phyloP scores from a whole-genome alignment of 2,888 invertebrate species.

The Sialis lutaria region DNA sequence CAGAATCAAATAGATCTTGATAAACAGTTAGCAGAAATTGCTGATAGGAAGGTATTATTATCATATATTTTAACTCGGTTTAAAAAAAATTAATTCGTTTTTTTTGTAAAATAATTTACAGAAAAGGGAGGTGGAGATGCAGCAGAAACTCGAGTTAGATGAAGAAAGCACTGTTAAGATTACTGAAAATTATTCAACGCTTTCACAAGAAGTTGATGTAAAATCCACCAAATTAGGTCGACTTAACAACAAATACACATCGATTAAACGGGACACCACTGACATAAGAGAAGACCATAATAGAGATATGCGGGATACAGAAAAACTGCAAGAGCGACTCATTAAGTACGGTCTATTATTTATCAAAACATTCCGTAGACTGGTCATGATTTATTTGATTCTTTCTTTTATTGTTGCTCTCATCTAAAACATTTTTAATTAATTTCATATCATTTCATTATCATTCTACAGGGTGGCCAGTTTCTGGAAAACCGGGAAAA shows the following conservation, averaged over 20 bases:
- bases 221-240: conserved; percentile 89
- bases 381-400: not conserved
- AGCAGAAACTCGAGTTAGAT: conserved; percentile 81
- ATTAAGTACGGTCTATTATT: conserved; percentile 35
- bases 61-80: no score
- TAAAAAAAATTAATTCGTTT: no score
- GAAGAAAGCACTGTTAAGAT: conserved; percentile 86
- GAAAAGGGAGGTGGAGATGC: conserved; percentile 72
- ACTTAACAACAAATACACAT: conserved; percentile 65
- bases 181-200: conserved; percentile 73
- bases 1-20: conserved; percentile 84
- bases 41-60: conserved; percentile 77
- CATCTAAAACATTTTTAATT: no score
- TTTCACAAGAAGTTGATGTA: conserved; percentile 93
- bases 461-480: no score
- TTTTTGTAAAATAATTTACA: conserved; percentile 10
- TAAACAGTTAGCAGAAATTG: conserved; percentile 69
- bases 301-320: conserved; percentile 78
- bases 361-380: not conserved
- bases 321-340: conserved; percentile 80
- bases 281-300: conserved; percentile 80
- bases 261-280: conserved; percentile 56
- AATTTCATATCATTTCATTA: no score
- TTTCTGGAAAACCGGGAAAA: no score
- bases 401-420: no score